A percentile compares a stretch with the other conserved stretches of the same genome.
These are phyloP conservation scores for Rhodeus uyekii DNA, from an alignment of 2,797 vertebrate genomes.

Conservation along the genomic window DNA sequence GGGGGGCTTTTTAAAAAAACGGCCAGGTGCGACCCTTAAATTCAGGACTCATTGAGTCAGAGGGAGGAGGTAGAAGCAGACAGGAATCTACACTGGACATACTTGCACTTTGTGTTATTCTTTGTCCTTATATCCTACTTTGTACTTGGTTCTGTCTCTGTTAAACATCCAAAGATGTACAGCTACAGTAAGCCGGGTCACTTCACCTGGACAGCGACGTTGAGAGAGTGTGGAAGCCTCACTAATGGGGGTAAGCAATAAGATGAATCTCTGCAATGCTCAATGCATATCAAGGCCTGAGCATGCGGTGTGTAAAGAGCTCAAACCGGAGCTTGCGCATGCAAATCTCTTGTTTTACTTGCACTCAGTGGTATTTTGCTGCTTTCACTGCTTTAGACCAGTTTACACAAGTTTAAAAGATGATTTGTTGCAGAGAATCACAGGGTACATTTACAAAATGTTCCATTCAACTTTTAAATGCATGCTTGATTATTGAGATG, in stretches of 20 bases:
- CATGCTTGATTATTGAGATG: not conserved
- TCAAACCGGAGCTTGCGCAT: slow-evolving; percentile 8
- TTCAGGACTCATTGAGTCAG: slow-evolving; percentile 26
- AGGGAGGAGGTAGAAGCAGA: slow-evolving; percentile 27
- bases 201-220: slow-evolving; percentile 54
- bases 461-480: not conserved
- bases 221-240: slow-evolving; percentile 29
- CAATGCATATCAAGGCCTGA: slow-evolving; percentile 27
- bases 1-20: slow-evolving; percentile 42
- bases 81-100: not conserved
- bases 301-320: slow-evolving; percentile 26
- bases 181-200: slow-evolving; percentile 40
- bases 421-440: not conserved
- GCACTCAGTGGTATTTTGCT: not conserved
- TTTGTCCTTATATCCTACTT: not conserved
- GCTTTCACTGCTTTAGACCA: not conserved
- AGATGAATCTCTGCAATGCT: slow-evolving; percentile 30
- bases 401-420: slow-evolving; percentile 5
- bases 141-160: not conserved
- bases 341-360: slow-evolving; percentile 12
- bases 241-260: slow-evolving; percentile 41
- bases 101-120: not conserved
- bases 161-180: slow-evolving; percentile 36
- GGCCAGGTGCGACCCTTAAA: slow-evolving; percentile 36
- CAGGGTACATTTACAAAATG: not conserved